Evolutionary conservation across 2,888 invertebrate genomes (phyloP).

Genomic region (Oscheius sp.): DNA sequence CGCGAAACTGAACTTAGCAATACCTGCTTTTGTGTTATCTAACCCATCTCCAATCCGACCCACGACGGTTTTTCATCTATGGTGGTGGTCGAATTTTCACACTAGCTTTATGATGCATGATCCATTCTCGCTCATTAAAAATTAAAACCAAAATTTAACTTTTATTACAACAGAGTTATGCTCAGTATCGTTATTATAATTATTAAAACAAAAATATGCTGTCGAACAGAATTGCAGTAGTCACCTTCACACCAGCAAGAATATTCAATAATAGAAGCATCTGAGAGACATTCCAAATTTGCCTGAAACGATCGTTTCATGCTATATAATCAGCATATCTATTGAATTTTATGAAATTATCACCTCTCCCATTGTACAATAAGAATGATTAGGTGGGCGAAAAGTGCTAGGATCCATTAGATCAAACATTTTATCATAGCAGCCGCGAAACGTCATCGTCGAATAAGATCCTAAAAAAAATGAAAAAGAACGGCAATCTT

Average conservation of each 20-base stretch:
- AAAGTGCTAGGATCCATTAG: conserved; percentile 44
- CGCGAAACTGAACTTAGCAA: conserved; percentile 25
- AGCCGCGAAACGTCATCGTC: conserved; percentile 66
- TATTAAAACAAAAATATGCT: neutral
- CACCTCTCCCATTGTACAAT: conserved; percentile 51
- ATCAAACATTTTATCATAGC: conserved; percentile 57
- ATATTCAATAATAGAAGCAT: conserved; percentile 46
- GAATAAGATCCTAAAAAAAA: conserved; percentile 50
- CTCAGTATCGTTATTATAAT: neutral
- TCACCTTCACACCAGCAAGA: conserved; percentile 57
- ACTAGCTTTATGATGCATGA: too few species aligned
- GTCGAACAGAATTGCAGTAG: conserved; percentile 48
- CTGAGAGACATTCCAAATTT: conserved; percentile 47
- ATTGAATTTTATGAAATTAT: neutral
- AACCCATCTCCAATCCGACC: conserved; percentile 7
- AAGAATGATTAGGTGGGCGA: conserved; percentile 51
- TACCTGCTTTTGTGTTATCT: conserved; percentile 23
- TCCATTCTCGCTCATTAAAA: too few species aligned
- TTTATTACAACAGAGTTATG: too few species aligned
- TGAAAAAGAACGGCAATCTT: neutral
- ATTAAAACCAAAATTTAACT: too few species aligned
- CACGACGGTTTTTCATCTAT: conserved; percentile 1
- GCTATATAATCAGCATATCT: neutral
- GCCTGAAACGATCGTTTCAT: conserved; percentile 37
- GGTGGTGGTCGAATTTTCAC: too few species aligned